Conservation (phyloP, 2,888 invertebrate species). For the Hirtodrosophila duncani region DNA sequence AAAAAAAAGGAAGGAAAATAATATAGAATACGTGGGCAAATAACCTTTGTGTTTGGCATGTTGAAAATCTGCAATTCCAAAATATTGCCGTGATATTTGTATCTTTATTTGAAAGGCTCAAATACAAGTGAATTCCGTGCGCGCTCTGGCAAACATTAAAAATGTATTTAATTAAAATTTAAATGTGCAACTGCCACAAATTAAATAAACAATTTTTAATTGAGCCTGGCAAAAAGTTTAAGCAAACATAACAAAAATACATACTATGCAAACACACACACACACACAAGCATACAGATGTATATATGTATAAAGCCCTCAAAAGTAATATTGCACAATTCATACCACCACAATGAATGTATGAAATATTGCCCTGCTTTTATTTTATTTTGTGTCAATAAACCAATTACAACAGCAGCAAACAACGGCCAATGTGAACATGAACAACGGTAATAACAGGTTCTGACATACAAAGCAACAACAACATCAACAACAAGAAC, state of each 20-base stretch:
- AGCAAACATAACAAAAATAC: conserved; percentile 47
- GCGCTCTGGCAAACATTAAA: conserved; percentile 32
- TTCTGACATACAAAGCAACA: conserved; percentile 13
- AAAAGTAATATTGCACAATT: neutral
- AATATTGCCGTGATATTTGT: conserved; percentile 12
- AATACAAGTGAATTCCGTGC: conserved; percentile 33
- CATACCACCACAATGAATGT: neutral
- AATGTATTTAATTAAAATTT: conserved; percentile 65
- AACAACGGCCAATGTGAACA: conserved; percentile 19
- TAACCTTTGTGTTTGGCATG: too few species aligned
- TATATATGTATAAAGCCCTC: conserved; percentile 14
- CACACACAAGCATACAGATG: conserved; percentile 2
- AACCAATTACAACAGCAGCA: conserved; percentile 60
- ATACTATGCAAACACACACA: conserved; percentile 17
- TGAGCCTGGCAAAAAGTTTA: conserved; percentile 59
- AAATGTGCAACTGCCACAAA: conserved; percentile 58
- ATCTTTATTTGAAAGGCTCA: too few species aligned
- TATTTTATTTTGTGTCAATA: conserved; percentile 48
- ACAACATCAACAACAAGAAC: neutral
- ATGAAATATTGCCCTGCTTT: conserved; percentile 38
- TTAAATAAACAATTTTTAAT: conserved; percentile 66
- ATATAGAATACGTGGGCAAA: too few species aligned
- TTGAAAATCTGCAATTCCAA: conserved; percentile 25
- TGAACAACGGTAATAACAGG: conserved; percentile 37
- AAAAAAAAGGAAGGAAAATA: too few species aligned